phyloP scores from a whole-genome alignment of 1,140 invertebrate genomes.

The Magallana gigas region DNA sequence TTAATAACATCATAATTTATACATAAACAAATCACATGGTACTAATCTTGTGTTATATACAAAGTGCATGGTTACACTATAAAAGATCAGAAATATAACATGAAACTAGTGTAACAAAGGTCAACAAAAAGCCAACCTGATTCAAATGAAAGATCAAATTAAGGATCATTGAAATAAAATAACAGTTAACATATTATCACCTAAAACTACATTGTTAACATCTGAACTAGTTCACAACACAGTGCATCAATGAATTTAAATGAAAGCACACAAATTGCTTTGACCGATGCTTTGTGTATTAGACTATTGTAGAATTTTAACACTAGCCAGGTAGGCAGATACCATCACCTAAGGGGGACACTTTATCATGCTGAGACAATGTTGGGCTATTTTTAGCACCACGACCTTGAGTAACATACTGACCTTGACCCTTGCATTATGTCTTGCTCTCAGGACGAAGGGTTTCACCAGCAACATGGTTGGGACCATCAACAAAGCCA shows the following conservation, averaged over 20 bases:
- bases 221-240: too few relatives aligned
- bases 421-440: constrained; percentile 61
- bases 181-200: too few relatives aligned
- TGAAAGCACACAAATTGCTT: too few relatives aligned
- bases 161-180: too few relatives aligned
- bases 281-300: too few relatives aligned
- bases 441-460: constrained; percentile 58
- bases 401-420: background rate
- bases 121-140: too few relatives aligned
- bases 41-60: background rate
- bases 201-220: too few relatives aligned
- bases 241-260: too few relatives aligned
- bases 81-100: background rate
- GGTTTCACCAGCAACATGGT: constrained; percentile 89
- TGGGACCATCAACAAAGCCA: constrained; percentile 91
- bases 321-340: background rate
- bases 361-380: background rate
- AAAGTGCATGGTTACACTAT: background rate
- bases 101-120: too few relatives aligned
- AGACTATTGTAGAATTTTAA: too few relatives aligned
- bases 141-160: too few relatives aligned
- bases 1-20: background rate
- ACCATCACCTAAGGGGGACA: background rate
- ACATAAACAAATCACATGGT: too few relatives aligned
- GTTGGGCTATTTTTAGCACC: background rate